phyloP scores from a whole-genome alignment of 2,797 vertebrate species.

The Gymnoscopelus braueri region DNA sequence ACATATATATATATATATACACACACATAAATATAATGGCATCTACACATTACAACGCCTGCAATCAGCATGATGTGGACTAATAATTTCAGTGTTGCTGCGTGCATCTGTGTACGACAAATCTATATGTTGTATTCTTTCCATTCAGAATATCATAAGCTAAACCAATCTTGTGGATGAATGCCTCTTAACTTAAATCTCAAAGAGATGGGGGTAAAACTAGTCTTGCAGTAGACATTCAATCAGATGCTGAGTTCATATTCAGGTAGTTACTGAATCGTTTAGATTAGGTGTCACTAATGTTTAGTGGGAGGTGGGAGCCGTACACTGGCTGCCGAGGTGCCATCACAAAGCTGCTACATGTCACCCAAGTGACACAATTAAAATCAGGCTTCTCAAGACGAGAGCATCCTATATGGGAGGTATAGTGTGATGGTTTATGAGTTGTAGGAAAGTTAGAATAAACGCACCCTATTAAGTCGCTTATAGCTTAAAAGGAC shows the following conservation, averaged over 20 bases:
- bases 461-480: slow-evolving; percentile 36
- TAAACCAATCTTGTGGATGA: slow-evolving; percentile 80
- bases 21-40: slow-evolving; percentile 3
- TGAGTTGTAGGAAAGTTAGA: slow-evolving; percentile 27
- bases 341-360: slow-evolving; percentile 74
- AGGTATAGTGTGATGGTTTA: slow-evolving; percentile 33
- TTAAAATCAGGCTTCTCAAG: slow-evolving; percentile 62
- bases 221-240: slow-evolving; percentile 79
- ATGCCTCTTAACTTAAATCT: slow-evolving; percentile 73
- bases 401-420: neutral
- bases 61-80: slow-evolving; percentile 52
- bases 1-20: slow-evolving; percentile 8
- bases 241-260: slow-evolving; percentile 73
- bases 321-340: slow-evolving; percentile 56
- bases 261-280: slow-evolving; percentile 82
- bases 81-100: slow-evolving; percentile 33
- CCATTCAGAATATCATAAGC: slow-evolving; percentile 65
- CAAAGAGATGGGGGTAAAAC: slow-evolving; percentile 71
- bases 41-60: slow-evolving; percentile 36
- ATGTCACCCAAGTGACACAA: slow-evolving; percentile 74
- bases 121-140: slow-evolving; percentile 56
- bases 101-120: slow-evolving; percentile 40
- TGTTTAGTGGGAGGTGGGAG: slow-evolving; percentile 73
- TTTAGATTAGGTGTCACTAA: slow-evolving; percentile 83
- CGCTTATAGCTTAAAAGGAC: slow-evolving; percentile 19